Evolutionary conservation across 2,113 vertebrate genomes (phyloP).

Genomic region (Dolichallabes microphthalmus): DNA sequence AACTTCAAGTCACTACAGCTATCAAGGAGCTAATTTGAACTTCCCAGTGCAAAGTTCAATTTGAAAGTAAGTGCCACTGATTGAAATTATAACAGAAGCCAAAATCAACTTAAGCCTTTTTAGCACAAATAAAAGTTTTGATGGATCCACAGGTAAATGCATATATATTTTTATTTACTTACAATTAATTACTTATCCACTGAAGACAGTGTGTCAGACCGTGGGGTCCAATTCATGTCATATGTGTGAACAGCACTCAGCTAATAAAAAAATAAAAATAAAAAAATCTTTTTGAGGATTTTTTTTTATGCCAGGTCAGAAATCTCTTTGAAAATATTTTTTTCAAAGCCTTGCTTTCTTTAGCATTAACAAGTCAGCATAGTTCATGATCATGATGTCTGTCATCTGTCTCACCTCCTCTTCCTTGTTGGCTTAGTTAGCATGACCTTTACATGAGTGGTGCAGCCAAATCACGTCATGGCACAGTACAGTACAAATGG

Average conservation of each 20-base stretch:
- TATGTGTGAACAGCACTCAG: neutral
- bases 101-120: no score
- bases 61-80: no score
- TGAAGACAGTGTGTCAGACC: neutral
- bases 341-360: neutral
- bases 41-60: no score
- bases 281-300: no score
- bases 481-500: neutral
- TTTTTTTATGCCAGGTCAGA: neutral
- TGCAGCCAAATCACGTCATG: neutral
- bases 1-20: no score
- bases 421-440: slow-evolving; percentile 1
- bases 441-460: neutral
- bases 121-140: no score
- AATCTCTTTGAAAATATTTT: neutral
- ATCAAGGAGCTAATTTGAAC: no score
- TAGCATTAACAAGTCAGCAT: neutral
- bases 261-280: neutral
- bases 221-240: neutral
- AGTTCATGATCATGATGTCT: neutral
- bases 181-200: no score
- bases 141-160: no score
- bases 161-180: no score
- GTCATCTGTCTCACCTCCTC: slow-evolving; percentile 4
- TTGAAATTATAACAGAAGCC: no score